A percentile compares a stretch with the other conserved stretches of the same genome.
phyloP scores from a whole-genome alignment of 1,140 invertebrate genomes.

The Argopecten irradians region DNA sequence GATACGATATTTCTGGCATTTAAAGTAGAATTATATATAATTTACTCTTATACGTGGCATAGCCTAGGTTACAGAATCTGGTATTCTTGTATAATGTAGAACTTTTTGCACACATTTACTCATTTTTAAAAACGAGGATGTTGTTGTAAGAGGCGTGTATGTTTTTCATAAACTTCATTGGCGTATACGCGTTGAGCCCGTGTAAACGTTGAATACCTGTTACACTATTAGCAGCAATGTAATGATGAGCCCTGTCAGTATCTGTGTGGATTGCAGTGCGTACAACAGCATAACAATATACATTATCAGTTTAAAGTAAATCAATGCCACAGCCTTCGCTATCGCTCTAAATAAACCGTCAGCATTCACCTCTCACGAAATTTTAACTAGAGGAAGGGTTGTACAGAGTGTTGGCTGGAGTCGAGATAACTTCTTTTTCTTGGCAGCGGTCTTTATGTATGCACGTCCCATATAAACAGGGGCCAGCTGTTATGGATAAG shows the following conservation, averaged over 20 bases:
- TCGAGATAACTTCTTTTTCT: not conserved
- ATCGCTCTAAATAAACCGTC: not conserved
- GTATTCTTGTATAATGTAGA: too few relatives aligned
- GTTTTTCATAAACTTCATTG: not conserved
- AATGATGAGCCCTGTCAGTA: constrained; percentile 1
- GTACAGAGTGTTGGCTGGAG: not conserved
- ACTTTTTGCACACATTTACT: too few relatives aligned
- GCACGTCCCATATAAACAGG: constrained; percentile 4
- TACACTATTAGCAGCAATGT: not conserved
- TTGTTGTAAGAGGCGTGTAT: not conserved
- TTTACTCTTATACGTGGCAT: not conserved
- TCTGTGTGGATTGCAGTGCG: constrained; percentile 1
- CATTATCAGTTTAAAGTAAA: not conserved
- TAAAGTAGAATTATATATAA: not conserved
- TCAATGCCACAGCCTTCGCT: not conserved
- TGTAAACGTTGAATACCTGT: not conserved
- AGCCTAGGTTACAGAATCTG: too few relatives aligned
- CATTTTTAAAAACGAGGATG: too few relatives aligned
- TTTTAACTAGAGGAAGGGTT: not conserved
- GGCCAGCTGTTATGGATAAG: constrained; percentile 20
- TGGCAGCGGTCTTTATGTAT: constrained; percentile 5
- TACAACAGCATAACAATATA: not conserved
- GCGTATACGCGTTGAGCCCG: not conserved
- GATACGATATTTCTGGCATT: not conserved
- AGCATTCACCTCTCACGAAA: not conserved